A percentile compares a stretch with the other conserved stretches of the same genome.
Conservation (phyloP, 2,888 invertebrate species). For the Phortica magna region DNA sequence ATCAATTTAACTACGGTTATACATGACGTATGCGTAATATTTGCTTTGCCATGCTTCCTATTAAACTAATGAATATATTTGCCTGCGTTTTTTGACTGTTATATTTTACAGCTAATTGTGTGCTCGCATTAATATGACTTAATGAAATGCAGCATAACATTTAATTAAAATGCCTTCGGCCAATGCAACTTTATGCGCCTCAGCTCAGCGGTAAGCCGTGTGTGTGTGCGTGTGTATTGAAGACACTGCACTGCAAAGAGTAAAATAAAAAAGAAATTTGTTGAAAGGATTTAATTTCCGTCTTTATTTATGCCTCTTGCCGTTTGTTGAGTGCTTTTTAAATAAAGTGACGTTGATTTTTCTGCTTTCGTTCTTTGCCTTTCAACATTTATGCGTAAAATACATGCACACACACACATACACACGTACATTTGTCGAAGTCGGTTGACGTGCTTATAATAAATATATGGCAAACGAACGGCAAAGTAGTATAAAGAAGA, state of each 20-base stretch:
- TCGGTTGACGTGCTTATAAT: not conserved
- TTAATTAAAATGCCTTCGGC: conserved; percentile 18
- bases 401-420: not conserved
- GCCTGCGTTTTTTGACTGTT: not conserved
- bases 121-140: conserved; percentile 65
- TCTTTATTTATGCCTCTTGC: not conserved
- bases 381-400: not conserved
- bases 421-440: not conserved
- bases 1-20: not conserved
- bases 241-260: not conserved
- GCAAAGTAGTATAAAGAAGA: not conserved
- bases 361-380: not conserved
- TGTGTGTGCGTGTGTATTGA: not conserved
- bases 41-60: not conserved
- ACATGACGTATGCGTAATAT: conserved; percentile 18
- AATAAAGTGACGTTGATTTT: conserved; percentile 6
- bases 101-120: not conserved
- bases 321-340: not conserved
- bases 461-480: not conserved
- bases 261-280: not conserved
- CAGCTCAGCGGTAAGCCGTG: not conserved
- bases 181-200: not conserved
- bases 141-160: conserved; percentile 65
- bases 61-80: conserved; percentile 19
- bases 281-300: not conserved